These are phyloP conservation scores for Chrysina gloriosa DNA, from an alignment of 2,888 invertebrate species.

Conservation along the genomic window DNA sequence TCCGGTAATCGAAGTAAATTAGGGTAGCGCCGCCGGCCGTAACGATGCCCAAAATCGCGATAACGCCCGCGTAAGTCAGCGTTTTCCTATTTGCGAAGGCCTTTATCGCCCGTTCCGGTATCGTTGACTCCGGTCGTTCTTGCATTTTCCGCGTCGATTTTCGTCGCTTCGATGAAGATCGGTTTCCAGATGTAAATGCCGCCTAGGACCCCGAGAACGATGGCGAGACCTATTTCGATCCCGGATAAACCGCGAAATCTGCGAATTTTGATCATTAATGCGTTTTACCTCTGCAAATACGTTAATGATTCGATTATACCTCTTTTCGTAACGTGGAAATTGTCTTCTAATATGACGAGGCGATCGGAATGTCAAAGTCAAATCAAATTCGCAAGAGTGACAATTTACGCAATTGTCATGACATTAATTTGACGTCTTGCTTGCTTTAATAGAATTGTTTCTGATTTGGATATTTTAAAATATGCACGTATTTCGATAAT, in stretches of 20 bases:
- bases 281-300: no score
- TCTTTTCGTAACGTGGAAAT: no score
- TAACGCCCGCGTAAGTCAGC: background rate
- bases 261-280: constrained; percentile 55
- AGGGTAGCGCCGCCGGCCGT: background rate
- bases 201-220: constrained; percentile 57
- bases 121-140: background rate
- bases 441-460: no score
- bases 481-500: no score
- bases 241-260: constrained; percentile 56
- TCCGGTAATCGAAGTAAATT: background rate
- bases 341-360: no score
- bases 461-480: no score
- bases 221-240: constrained; percentile 56
- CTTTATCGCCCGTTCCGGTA: background rate
- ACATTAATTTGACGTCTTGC: no score
- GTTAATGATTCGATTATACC: no score
- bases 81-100: background rate
- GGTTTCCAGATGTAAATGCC: constrained; percentile 65
- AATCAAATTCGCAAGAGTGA: no score
- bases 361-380: no score
- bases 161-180: constrained; percentile 49
- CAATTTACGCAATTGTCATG: no score
- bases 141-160: background rate
- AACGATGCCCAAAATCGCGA: constrained; percentile 11